Evolutionary conservation across 2,888 invertebrate species (phyloP), one percentile per base, ranked within the genome.

Genomic region (Epirrhoe alternata): DNA sequence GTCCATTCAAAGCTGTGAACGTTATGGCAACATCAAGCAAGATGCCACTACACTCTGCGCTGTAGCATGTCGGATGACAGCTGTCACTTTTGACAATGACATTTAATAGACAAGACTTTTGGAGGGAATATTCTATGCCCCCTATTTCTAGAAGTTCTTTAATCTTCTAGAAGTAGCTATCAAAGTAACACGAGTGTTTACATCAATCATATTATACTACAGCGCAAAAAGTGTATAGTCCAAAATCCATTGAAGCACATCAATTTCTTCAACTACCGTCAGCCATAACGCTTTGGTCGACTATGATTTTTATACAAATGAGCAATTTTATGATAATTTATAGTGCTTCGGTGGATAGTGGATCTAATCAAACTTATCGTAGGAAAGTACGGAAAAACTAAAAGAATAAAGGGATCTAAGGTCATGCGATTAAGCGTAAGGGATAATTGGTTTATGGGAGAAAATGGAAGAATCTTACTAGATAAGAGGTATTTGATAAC

Each of bases 1-100:
- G 78, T 87, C 83, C 87, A 90, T 84, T 84, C 85, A 88, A 90
- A 91, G 92, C 91, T 75, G 87, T 89, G 89, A 81, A 79, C 77
- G 80, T 84, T 83, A 75, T 71, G 72, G 72, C 78, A 77, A 72
- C 72, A 66, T 74, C 73, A 83, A 80, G 79, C 82, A 64, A 71
- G 69, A 72, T 75, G 75, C 71, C 68, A 64, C 61, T 61, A 42
- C 35, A 38, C 38, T 12, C 38, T 42, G 38, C 38, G 38, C 38
- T 42, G 38, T 42, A 12, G 38, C 10, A 42, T 42, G 38, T 10
- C 38, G 38, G 10, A 42, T 42, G 38, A 42, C 12, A 42, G 12
- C 12, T 42, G 12, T 42, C 38, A 12, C 12, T 42, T 42, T 12
- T 12, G 38, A 42, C 38, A 42, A 5, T 42, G 12, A 42, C 12